A percentile compares a stretch with the other conserved stretches of the same genome.
These are phyloP conservation scores for Turnix velox DNA, from an alignment of 2,113 vertebrate genomes.

Conservation along the genomic window DNA sequence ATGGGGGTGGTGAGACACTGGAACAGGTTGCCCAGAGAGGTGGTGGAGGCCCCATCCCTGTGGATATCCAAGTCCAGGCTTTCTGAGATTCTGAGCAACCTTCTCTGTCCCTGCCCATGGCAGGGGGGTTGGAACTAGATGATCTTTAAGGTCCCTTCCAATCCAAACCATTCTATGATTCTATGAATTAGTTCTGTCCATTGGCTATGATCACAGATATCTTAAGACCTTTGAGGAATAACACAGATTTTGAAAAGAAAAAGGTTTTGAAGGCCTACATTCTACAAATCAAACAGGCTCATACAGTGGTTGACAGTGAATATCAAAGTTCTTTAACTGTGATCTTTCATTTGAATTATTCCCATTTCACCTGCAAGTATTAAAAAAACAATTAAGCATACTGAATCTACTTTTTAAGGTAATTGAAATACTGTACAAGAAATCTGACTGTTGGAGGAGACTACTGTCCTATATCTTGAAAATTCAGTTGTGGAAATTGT, in stretches of 20 bases:
- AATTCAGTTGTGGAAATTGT: not conserved
- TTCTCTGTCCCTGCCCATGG: no score
- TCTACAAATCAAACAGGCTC: not conserved
- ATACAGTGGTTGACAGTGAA: not conserved
- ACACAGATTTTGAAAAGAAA: not conserved
- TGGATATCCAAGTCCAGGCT: no score
- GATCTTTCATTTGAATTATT: not conserved
- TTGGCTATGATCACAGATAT: not conserved
- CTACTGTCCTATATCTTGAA: not conserved
- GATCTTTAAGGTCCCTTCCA: no score
- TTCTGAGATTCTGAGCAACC: no score
- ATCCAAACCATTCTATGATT: no score
- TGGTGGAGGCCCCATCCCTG: no score
- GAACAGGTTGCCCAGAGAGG: no score
- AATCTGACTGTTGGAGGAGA: not conserved
- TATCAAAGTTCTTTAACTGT: not conserved
- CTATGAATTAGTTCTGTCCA: not conserved
- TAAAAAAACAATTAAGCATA: not conserved
- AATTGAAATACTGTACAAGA: not conserved
- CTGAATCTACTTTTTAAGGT: not conserved
- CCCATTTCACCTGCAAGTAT: not conserved
- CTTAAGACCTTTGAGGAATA: not conserved
- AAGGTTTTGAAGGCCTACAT: not conserved
- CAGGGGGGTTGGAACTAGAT: no score
- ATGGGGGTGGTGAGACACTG: no score